These are phyloP conservation scores for Gymnoscopelus microlampas DNA, from an alignment of 2,797 vertebrate species.

Conservation along the genomic window DNA sequence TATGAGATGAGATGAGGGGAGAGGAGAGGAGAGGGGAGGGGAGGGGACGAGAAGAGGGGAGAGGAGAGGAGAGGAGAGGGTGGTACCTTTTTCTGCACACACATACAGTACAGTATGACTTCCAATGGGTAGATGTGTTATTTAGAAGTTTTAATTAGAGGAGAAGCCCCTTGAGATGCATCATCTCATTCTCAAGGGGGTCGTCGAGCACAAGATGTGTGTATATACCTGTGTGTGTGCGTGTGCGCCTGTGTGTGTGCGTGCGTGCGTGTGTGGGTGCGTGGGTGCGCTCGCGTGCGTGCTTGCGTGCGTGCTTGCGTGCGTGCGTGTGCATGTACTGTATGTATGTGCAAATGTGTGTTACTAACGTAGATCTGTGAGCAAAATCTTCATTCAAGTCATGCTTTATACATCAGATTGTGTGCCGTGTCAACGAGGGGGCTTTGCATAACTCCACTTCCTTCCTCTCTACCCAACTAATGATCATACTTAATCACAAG, in stretches of 20 bases:
- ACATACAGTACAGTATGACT: too few species aligned
- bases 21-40: not conserved
- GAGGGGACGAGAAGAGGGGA: not conserved
- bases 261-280: not conserved
- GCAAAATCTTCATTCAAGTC: not conserved
- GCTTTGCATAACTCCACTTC: not conserved
- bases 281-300: not conserved
- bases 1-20: not conserved
- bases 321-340: too few species aligned
- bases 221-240: not conserved
- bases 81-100: too few species aligned
- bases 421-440: not conserved
- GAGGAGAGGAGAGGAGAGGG: too few species aligned
- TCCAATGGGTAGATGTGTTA: too few species aligned
- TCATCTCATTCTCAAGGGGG: not conserved
- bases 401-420: not conserved
- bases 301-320: too few species aligned
- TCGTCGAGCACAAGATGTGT: not conserved
- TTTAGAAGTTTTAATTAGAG: not conserved
- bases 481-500: constrained; percentile 1
- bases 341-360: not conserved
- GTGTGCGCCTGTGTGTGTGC: not conserved
- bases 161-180: not conserved
- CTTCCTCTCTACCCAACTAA: not conserved
- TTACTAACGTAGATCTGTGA: not conserved